Base-by-base conservation (phyloP, 2,888 invertebrate species). In the Netelia melanura region DNA sequence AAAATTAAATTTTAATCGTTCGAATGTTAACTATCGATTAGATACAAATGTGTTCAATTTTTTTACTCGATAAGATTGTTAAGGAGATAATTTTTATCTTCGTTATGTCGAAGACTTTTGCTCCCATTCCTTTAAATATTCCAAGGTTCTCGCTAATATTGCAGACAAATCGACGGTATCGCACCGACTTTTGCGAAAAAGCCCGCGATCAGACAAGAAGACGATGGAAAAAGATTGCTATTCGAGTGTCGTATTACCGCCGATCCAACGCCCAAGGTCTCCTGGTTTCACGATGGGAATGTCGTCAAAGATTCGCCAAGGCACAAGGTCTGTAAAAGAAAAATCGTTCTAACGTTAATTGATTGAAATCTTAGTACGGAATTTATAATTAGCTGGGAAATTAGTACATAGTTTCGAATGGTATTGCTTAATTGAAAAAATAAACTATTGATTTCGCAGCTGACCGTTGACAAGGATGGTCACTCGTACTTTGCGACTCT, bases 161-260 rank as follows among this genome's bases (percentile, higher is more conserved):
- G 11, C 95, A 98, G 98, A 96, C 98, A 98, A 98, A 98, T 98
- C 95, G 98, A 98, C 95, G 98, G 98, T 93, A 97, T 98, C 94
- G 98, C 99, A 94, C 99, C 99, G 93, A 98, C 98, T 93, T 99
- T 99, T 95, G 97, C 98, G 94, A 98, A 98, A 95, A 99, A 99
- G 95, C 99, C 99, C 87, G 97, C 98, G 91, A 99, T 99, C 94
- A 96, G 98, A 94, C 99, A 99, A 95, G 98, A 98, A 94, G 98
- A 98, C 94, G 98, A 98, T 94, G 98, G 98, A 91, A 98, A 98
- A 95, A 96, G 98, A 94, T 95, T 98, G 90, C 96, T 98, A 91
- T 98, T 98, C 95, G 98, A 98, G 95, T 98, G 98, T 95, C 96
- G 98, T 93, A 98, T 98, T 92, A 97, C 98, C 93, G 98, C 98